These are phyloP conservation scores for Aphidoletes aphidimyza DNA, from an alignment of 2,888 invertebrate genomes.

Conservation along the genomic window DNA sequence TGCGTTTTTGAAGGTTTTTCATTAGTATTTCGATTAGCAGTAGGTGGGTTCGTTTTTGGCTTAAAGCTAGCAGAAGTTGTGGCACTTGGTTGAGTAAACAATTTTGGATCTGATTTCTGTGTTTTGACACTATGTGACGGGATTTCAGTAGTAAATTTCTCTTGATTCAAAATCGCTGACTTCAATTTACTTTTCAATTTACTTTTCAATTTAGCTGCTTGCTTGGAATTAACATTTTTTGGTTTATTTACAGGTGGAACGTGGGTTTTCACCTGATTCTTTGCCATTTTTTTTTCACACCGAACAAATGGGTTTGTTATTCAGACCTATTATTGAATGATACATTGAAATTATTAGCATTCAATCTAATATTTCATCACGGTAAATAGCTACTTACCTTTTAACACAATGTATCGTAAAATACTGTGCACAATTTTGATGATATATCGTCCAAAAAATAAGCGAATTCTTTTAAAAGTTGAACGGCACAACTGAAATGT, in stretches of 20 bases:
- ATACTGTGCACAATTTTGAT: background rate
- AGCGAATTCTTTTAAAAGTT: too few relatives aligned
- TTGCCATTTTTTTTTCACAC: background rate
- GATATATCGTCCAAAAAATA: background rate
- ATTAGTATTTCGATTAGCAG: too few relatives aligned
- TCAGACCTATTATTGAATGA: too few relatives aligned
- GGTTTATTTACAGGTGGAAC: background rate
- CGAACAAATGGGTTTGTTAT: background rate
- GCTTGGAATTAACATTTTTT: background rate
- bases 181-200: constrained; percentile 14
- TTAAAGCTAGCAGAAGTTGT: background rate
- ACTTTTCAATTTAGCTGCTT: background rate
- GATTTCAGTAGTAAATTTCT: background rate
- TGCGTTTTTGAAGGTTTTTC: too few relatives aligned
- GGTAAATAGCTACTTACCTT: background rate
- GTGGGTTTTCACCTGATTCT: background rate
- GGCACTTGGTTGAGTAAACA: background rate
- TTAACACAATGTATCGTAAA: background rate
- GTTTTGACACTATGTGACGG: background rate
- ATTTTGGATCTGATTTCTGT: background rate
- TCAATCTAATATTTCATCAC: too few relatives aligned
- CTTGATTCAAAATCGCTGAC: background rate
- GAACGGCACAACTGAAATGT: constrained; percentile 14
- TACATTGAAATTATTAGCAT: background rate
- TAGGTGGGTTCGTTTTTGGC: background rate